Evolutionary conservation across 2,113 vertebrate species (phyloP), one percentile per base, ranked within the genome.

Genomic region (Taurulus bubalis): DNA sequence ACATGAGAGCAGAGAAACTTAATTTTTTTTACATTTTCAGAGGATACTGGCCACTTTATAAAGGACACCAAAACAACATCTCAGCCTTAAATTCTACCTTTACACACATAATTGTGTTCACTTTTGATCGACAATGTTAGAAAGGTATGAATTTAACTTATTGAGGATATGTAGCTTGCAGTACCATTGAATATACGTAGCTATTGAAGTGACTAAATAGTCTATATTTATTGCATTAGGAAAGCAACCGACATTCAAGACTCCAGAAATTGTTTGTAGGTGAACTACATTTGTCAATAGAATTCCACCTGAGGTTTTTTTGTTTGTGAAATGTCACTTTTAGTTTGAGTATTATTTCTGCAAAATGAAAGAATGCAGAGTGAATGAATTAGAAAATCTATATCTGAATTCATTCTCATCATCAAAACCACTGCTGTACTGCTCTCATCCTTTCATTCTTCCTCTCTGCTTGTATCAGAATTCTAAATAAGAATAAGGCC

Each of bases 11-110:
- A 67, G 18, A 63, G 8, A 59, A 49, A 69, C 4, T 38, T 26
- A 36, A 42, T 20, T 75, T 62, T 2, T 71, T 63, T 8, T 36
- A 36, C 28, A 74, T 80, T 24, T 75, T 42, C 3, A 53, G 9
- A 65, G 11, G 45, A 36, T 58, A 20, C 36, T 55, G 18, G 18
- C 15, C 6, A 8, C 47, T 65, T 66, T 2, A 66, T 24, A 34
- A 42, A 49, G 2, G 14, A 30, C 45, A 38, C 34, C 3, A 42
- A 71, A 20, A 20, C 42, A 62, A 22, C 40, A 18, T 3, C 32
- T 53, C 32, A 28, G 45, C 9, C 47, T 14, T 26, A 26, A 28
- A 38, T 26, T 47, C 1, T 1, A 36, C 12, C 2, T 49, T 53
- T 5, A 45, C 24, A 58, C 24, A 55, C 10, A 62, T 5, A 9